Percentiles rank a stretch among this genome's conserved stretches.
These are phyloP conservation scores for Paralvinella palmiformis DNA, from an alignment of 1,140 invertebrate species.

Conservation along the genomic window DNA sequence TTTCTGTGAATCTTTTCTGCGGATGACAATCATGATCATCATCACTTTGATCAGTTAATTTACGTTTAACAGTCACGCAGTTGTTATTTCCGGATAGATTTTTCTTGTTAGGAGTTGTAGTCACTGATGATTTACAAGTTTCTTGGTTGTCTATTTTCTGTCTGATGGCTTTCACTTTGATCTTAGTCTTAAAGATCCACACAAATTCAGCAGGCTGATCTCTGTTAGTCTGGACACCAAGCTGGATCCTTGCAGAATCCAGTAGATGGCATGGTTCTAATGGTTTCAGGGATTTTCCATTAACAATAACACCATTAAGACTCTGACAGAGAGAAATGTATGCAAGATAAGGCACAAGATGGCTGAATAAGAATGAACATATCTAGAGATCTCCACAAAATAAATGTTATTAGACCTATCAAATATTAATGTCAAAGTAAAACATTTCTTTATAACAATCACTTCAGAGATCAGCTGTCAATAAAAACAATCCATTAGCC, in stretches of 20 bases:
- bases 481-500: too few species aligned
- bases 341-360: too few species aligned
- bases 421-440: too few species aligned
- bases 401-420: too few species aligned
- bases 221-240: conserved; percentile 30
- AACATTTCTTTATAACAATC: too few species aligned
- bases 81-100: too few species aligned
- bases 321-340: conserved; percentile 39
- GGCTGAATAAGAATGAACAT: too few species aligned
- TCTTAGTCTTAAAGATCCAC: conserved; percentile 30
- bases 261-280: conserved; percentile 21
- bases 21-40: not conserved
- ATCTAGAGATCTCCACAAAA: too few species aligned
- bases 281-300: conserved; percentile 33
- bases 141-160: not conserved
- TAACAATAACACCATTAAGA: conserved; percentile 43
- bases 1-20: not conserved
- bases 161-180: conserved; percentile 26
- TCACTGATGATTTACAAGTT: not conserved
- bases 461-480: too few species aligned
- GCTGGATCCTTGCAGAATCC: conserved; percentile 37
- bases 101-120: not conserved
- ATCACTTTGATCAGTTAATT: not conserved
- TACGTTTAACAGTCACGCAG: not conserved
- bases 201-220: conserved; percentile 33